Base-by-base conservation (phyloP, 2,113 vertebrate species). In the Rhadina sibilatrix region DNA sequence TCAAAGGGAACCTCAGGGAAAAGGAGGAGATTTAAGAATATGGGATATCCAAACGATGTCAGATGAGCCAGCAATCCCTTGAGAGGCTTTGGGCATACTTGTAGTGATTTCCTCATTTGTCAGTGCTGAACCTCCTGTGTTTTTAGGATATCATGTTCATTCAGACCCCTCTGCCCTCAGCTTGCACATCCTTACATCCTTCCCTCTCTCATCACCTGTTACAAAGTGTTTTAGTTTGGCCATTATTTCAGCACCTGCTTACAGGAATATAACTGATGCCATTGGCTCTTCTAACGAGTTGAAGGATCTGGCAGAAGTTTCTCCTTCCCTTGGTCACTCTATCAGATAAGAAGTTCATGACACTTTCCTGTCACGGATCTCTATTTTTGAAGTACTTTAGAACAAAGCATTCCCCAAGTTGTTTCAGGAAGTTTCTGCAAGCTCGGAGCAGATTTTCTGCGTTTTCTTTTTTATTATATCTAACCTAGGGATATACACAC, bases 261-360 rank as follows among this genome's bases (percentile, higher is more conserved):
- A 82, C 65, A 89, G 89, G 79, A 93, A 66, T 49, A 65, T 33
- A 85, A 85, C 63, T 87, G 61, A 85, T 85, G 33, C 2, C 46
- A 46, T 57, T 84, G 37, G 38, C 56, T 91, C 57, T 83, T 54
- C 25, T 37, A 95, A 74, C 31, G 70, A 60, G 42, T 79, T 69
- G 46, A 80, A 71, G 38, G 28, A 89, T 86, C 49, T 89, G 66
- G 46, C 38, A 94, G 63, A 76, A 71, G 21, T 81, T 93, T 89
- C 35, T 78, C 88, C 85, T 91, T 90, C 66, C 42, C 68, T 86
- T 90, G 75, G 78, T 94, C 78, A 91, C 30, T 89, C 59, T 70
- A 46, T 75, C 70, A 50, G 87, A 74, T 81, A 89, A 94, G 59
- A 83, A 89, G 70, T 35, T 80, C 66, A 52, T 2, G 1, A 60